Percentiles rank a stretch among this genome's conserved stretches.
Evolutionary conservation across 2,797 vertebrate species (phyloP).

Genomic region (Sebastes taczanowskii): DNA sequence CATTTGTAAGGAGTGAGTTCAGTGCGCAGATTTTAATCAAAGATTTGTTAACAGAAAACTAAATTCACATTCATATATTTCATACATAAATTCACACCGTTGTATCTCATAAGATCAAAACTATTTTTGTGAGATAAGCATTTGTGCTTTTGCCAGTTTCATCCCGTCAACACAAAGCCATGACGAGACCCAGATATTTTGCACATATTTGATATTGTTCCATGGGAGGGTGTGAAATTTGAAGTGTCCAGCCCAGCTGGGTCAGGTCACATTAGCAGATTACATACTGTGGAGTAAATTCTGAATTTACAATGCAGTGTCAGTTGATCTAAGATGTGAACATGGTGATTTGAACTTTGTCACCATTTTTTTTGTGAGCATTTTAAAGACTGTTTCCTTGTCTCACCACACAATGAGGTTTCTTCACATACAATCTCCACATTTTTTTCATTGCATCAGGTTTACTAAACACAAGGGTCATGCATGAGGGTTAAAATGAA

Average conservation of each 20-base stretch:
- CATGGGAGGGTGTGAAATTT: constrained; percentile 7
- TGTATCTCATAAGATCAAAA: not conserved
- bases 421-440: not conserved
- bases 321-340: not conserved
- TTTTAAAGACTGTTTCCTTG: not conserved
- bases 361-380: not conserved
- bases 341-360: not conserved
- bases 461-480: not conserved
- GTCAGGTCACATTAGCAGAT: not conserved
- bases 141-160: not conserved
- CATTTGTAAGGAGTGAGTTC: not conserved
- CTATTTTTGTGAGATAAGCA: not conserved
- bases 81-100: not conserved
- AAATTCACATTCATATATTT: not conserved
- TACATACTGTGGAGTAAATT: not conserved
- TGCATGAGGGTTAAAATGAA: not conserved
- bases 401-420: not conserved
- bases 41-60: not conserved
- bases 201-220: not conserved
- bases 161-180: not conserved
- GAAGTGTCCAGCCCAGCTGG: constrained; percentile 6
- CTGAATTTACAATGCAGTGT: not conserved
- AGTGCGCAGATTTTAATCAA: not conserved
- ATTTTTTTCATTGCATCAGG: not conserved
- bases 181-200: not conserved